A percentile compares a stretch with the other conserved stretches of the same genome.
phyloP scores from a whole-genome alignment of 1,140 invertebrate species.

The Campoletis sonorensis region DNA sequence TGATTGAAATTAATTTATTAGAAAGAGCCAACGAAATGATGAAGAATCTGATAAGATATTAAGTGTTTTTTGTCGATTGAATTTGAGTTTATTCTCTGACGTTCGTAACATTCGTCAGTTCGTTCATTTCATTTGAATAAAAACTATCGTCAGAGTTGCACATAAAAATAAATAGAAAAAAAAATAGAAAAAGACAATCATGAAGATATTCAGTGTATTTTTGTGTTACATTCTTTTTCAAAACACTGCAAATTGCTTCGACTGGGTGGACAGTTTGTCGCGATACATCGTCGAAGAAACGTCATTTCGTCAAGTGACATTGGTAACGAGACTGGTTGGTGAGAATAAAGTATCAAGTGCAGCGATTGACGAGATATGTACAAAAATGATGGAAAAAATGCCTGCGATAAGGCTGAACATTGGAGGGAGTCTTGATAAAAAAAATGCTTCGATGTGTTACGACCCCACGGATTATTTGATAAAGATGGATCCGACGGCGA shows the following conservation, averaged over 20 bases:
- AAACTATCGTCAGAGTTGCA: too few species aligned
- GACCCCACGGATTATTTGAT: background rate
- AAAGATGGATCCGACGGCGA: background rate
- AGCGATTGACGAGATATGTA: background rate
- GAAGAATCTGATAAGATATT: background rate
- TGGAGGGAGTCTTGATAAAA: background rate
- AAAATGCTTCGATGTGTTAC: background rate
- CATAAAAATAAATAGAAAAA: too few species aligned
- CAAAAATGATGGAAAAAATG: background rate
- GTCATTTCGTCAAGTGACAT: background rate
- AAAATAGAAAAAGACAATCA: too few species aligned
- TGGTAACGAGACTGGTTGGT: background rate
- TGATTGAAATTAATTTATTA: too few species aligned
- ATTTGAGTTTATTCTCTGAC: background rate
- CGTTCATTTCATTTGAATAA: background rate
- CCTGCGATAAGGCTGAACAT: background rate
- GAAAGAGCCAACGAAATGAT: too few species aligned
- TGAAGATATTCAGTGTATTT: background rate
- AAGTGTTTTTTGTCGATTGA: background rate
- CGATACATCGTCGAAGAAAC: background rate
- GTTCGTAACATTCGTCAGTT: background rate
- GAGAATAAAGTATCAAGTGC: background rate
- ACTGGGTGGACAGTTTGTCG: background rate
- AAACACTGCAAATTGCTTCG: background rate
- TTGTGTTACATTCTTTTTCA: background rate